Percentiles rank a stretch among this genome's conserved stretches.
phyloP scores from a whole-genome alignment of 2,797 vertebrate genomes.

The Labeo calbasu region DNA sequence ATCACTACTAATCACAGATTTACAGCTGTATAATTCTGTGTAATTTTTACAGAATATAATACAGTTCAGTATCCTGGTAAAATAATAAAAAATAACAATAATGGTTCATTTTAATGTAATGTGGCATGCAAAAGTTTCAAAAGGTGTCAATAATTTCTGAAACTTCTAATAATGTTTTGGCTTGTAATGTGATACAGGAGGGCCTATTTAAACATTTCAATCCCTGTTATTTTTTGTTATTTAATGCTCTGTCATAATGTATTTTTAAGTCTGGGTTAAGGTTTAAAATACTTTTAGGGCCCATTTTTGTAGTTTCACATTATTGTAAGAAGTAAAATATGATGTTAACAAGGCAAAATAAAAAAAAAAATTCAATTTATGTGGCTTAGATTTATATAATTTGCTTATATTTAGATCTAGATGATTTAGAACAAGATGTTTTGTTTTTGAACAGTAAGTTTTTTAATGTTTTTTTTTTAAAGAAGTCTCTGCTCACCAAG shows the following conservation, averaged over 20 bases:
- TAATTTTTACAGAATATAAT: no score
- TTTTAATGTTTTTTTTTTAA: no score
- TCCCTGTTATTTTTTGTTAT: not conserved
- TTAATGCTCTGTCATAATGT: not conserved
- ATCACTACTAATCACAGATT: no score
- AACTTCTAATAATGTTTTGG: not conserved
- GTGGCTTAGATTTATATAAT: not conserved
- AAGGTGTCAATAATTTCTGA: not conserved
- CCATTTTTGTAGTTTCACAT: not conserved
- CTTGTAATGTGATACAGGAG: not conserved
- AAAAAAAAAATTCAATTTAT: not conserved
- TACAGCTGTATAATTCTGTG: no score
- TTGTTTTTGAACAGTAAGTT: no score
- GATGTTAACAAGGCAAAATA: not conserved
- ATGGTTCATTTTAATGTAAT: not conserved
- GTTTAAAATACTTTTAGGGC: not conserved
- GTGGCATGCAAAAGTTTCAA: not conserved
- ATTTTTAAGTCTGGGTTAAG: not conserved
- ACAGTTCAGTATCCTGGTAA: not conserved
- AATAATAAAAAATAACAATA: not conserved
- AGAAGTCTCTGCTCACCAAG: no score
- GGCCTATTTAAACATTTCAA: no score
- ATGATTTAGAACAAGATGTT: no score
- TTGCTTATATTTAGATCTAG: not conserved
- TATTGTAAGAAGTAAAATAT: not conserved